Conservation (phyloP, 1,140 invertebrate genomes). For the Doryteuthis pealeii region DNA sequence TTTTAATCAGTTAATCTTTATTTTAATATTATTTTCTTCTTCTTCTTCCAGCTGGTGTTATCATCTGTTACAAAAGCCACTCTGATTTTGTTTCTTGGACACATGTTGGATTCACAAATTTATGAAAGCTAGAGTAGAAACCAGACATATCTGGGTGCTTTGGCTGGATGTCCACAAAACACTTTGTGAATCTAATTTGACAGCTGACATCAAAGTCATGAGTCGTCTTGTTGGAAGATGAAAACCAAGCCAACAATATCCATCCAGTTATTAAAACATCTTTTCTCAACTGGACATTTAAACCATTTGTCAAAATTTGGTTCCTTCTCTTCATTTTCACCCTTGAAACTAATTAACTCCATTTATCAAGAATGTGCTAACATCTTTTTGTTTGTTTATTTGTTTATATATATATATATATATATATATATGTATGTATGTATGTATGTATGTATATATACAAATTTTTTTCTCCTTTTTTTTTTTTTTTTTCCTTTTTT, state of each 20-base stretch:
- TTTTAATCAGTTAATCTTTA: too few relatives aligned
- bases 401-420: constrained; percentile 3
- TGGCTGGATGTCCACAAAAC: neutral
- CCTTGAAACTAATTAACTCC: too few relatives aligned
- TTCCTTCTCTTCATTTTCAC: too few relatives aligned
- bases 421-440: constrained; percentile 13
- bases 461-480: too few relatives aligned
- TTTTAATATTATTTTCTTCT: neutral
- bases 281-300: too few relatives aligned
- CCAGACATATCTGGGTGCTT: neutral
- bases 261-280: too few relatives aligned
- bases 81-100: neutral
- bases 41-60: neutral
- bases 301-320: too few relatives aligned
- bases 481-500: too few relatives aligned
- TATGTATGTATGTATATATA: neutral
- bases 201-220: neutral
- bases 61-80: neutral
- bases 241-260: neutral
- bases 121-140: neutral
- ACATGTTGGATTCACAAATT: neutral
- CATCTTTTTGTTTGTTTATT: neutral
- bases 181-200: neutral
- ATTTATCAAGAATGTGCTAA: too few relatives aligned
- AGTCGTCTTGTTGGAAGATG: neutral